Base-by-base conservation (phyloP, 2,888 invertebrate species). In the Emmelina monodactyla region DNA sequence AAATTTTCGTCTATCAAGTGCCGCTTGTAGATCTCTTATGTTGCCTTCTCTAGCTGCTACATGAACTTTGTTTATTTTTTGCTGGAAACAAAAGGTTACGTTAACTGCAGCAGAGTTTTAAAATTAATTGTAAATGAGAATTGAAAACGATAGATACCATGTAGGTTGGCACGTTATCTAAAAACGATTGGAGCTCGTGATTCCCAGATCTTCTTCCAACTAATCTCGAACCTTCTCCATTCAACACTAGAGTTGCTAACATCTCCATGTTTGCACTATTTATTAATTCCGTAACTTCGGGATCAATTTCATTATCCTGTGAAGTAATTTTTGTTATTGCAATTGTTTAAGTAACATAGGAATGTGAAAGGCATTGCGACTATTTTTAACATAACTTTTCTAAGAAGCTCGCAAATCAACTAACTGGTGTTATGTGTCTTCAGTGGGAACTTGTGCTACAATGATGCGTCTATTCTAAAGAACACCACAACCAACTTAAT, bases 61-160 rank as follows among this genome's bases (percentile, higher is more conserved):
- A 61, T 96, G 96, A 16, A 96, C 93, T 40, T 89, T 85, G 44
- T 90, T 88, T 46, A 96, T 95, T 84, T 96, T 95, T 49, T 87
- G 86, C 94, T 95, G n/a, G n/a, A n/a, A n/a, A n/a, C n/a, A n/a
- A n/a, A 19, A 19, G 19, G 9, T 19, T 6, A 19, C 19, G 9
- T 19, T n/a, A n/a, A n/a, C n/a, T n/a, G n/a, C n/a, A n/a, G n/a
- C n/a, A n/a, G n/a, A n/a, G n/a, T n/a, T n/a, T n/a, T n/a, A n/a
- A n/a, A n/a, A n/a, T n/a, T n/a, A 35, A 16, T 4, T 31, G 10
- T n/a, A 11, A 9, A 28, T 28, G 7, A 5, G 9, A 19, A 14
- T 9, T 13, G 12, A n/a, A 11, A 15, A 28, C 4, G 4, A 28
- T n/a, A 28, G 4, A 58, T 81, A 92, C 94, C 91, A 93, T 92